phyloP scores from a whole-genome alignment of 1,140 invertebrate species.

The Diachasmimorpha longicaudata region DNA sequence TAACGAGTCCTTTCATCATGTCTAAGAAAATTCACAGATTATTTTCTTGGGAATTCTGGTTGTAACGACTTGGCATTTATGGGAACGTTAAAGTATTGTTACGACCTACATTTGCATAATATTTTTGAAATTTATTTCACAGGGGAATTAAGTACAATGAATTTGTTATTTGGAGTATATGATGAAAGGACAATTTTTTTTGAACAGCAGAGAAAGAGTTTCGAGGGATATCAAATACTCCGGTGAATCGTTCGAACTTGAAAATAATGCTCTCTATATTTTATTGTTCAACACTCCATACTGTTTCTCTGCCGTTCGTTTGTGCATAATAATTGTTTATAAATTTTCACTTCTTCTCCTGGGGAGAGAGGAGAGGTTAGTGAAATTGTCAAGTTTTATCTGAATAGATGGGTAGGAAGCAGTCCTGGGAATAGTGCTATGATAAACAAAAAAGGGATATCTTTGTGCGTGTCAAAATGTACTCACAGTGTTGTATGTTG shows the following conservation, averaged over 20 bases:
- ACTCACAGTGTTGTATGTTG: conserved; percentile 56
- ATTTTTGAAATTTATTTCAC: background rate
- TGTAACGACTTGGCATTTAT: background rate
- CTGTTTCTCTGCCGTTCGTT: background rate
- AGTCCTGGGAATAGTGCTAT: background rate
- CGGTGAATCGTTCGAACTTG: background rate
- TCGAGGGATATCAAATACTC: background rate
- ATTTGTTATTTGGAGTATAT: background rate
- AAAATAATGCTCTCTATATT: background rate
- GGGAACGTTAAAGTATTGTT: background rate
- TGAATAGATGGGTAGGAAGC: background rate
- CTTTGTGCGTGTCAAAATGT: conserved; percentile 23
- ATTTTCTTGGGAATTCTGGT: background rate
- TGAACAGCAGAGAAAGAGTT: background rate
- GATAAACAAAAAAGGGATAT: conserved; percentile 8
- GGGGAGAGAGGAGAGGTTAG: too few species aligned
- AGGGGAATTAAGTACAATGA: background rate
- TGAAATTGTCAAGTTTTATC: background rate
- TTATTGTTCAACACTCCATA: background rate
- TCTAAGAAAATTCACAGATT: background rate
- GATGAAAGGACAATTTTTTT: background rate
- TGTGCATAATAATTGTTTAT: background rate
- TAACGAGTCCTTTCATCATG: background rate
- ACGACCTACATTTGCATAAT: background rate
- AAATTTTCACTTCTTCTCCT: background rate